Base-by-base conservation (phyloP, 2,113 vertebrate species). In the Poecilia latipinna region DNA sequence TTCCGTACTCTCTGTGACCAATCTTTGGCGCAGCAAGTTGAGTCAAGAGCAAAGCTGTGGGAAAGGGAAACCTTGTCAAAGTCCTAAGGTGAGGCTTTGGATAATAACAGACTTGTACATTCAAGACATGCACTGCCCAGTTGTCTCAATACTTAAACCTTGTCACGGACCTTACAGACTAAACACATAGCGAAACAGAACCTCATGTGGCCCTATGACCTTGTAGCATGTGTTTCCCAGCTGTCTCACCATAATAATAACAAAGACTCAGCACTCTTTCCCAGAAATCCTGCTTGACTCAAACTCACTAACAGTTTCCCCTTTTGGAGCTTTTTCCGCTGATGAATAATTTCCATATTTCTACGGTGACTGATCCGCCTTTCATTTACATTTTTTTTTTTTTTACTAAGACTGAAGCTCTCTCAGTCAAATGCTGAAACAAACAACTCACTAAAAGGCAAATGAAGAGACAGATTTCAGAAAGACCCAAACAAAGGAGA, bases 121-220 rank as follows among this genome's bases (percentile, higher is more conserved):
- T 82, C 68, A 78, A 5, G 68, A 64, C 42, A 35, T 42, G 79
- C 80, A 33, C 54, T 22, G 44, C 54, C 10, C 2, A 35, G 39
- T 85, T 72, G 72, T 57, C 48, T 70, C 2, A 0, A 65, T 51
- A n/a, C 44, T 54, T n/a, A 22, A 72, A 63, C 69, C 68, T 48
- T 76, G 83, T 83, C 72, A 77, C 65, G 76, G 51, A 22, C 64
- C 78, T 82, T 74, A 76, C 79, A 83, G 76, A 86, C 74, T 76
- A 66, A 81, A 88, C 82, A 80, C 68, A 87, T 12, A 31, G 35
- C 10, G 22, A 80, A 51, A 86, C 65, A 68, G 33, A 79, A 57
- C 63, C 68, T 73, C 48, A 66, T 69, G 35, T 24, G 68, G 24
- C 11, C 79, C 74, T 74, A 28, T 80, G 84, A 87, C 87, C 77